These are phyloP conservation scores for Thymelicus sylvestris DNA, from an alignment of 2,888 invertebrate genomes.

Conservation along the genomic window DNA sequence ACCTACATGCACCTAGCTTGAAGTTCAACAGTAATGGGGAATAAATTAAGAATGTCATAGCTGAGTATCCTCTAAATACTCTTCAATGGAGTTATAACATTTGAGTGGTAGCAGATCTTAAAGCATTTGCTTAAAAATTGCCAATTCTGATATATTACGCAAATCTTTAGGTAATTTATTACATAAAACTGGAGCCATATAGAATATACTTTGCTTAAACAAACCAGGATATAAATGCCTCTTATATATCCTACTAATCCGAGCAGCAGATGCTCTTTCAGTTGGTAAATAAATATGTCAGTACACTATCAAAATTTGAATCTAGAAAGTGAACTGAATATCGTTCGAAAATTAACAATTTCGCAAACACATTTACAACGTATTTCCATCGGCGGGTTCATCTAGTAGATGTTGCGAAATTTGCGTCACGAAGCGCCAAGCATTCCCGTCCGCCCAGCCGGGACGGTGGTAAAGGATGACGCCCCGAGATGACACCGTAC, in stretches of 20 bases:
- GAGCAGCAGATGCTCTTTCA: not conserved
- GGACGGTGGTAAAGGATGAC: constrained; percentile 69
- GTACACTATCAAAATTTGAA: constrained; percentile 44
- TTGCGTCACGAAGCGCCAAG: constrained; percentile 68
- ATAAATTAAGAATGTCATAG: too few relatives aligned
- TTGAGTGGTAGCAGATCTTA: too few relatives aligned
- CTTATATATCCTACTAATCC: not conserved
- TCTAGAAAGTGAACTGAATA: constrained; percentile 39
- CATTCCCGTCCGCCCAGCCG: constrained; percentile 47
- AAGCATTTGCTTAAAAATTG: too few relatives aligned
- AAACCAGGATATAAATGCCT: too few relatives aligned
- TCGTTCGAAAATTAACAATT: constrained; percentile 48
- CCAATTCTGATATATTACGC: too few relatives aligned
- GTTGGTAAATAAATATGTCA: constrained; percentile 28
- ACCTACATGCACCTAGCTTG: too few relatives aligned
- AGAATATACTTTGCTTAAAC: too few relatives aligned
- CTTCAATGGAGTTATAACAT: too few relatives aligned
- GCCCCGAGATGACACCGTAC: constrained; percentile 73
- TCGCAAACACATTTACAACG: constrained; percentile 56
- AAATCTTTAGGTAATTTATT: too few relatives aligned
- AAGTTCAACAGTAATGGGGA: too few relatives aligned
- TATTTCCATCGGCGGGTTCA: constrained; percentile 62
- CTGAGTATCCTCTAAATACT: too few relatives aligned
- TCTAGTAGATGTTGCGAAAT: constrained; percentile 67
- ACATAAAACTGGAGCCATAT: too few relatives aligned